Conservation (phyloP, 2,888 invertebrate species). For the Lacanobia wlatinum region DNA sequence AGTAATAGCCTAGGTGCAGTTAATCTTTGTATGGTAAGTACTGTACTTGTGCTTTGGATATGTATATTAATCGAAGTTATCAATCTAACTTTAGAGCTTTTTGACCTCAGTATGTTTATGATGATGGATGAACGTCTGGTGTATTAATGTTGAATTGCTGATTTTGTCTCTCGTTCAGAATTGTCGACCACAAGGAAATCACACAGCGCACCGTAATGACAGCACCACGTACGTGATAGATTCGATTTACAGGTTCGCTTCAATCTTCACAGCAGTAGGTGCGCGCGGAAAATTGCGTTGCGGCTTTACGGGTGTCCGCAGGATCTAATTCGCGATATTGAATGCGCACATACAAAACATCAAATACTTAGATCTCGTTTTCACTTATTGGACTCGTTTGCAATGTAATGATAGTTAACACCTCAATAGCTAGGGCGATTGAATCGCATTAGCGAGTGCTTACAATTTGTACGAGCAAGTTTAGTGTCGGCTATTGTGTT, state of each 20-base stretch:
- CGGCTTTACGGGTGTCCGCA: constrained; percentile 83
- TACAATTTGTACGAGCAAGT: constrained; percentile 64
- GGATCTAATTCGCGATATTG: constrained; percentile 69
- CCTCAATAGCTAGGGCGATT: constrained; percentile 65
- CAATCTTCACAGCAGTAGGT: constrained; percentile 82
- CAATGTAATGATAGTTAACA: constrained; percentile 68
- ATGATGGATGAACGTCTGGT: constrained; percentile 19
- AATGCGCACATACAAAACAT: constrained; percentile 50
- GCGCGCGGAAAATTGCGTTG: constrained; percentile 84
- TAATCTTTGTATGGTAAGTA: constrained; percentile 63
- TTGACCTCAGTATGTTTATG: constrained; percentile 29
- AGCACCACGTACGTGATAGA: constrained; percentile 85
- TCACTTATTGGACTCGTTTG: constrained; percentile 70
- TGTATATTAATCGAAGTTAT: constrained; percentile 50
- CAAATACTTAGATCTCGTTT: constrained; percentile 67
- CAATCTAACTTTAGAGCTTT: constrained; percentile 41
- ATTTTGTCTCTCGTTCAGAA: constrained; percentile 65
- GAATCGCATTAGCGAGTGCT: constrained; percentile 67
- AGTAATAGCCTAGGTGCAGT: constrained; percentile 75
- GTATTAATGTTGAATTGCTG: constrained; percentile 20
- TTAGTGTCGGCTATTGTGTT: constrained; percentile 62
- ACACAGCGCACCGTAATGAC: constrained; percentile 82
- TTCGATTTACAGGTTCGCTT: constrained; percentile 88
- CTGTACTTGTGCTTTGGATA: constrained; percentile 48
- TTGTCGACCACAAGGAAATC: constrained; percentile 85